Base-by-base conservation (phyloP, 2,113 vertebrate species). In the Brachypteracias leptosomus region DNA sequence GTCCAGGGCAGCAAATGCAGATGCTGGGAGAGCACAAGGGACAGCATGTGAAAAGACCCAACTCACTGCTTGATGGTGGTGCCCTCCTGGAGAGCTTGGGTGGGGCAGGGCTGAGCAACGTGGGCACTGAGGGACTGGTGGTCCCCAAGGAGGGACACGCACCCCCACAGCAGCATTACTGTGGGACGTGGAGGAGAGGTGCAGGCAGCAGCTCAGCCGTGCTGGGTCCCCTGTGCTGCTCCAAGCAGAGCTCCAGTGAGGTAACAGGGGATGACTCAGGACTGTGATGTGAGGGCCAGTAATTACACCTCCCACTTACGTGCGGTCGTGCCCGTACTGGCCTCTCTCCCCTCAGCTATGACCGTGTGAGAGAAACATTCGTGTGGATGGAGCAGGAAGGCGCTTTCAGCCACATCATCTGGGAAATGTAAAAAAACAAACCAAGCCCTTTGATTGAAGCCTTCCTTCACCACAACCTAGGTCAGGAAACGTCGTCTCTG, bases 251-350 rank as follows among this genome's bases (percentile, higher is more conserved):
- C 42, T 52, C 22, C 62, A 16, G 42, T 9, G 73, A 70, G 51
- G 62, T 42, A 76, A 10, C 35, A 24, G 0, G 4, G 55, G 21
- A 40, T 71, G 87, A 49, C 47, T 59, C 89, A 35, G 42, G 73
- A 16, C 4, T 21, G 26, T 54, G 46, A 3, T 0, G 19, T 40
- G 44, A 26, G 2, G 5, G 3, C 20, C n/a, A 6, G 51, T 44
- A 74, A 83, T 80, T 36, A 62, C 68, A 62, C 9, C 61, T 74
- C 73, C 40, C 42, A 12, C 9, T 2, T 16, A 5, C 0, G 0
- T 0, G 3, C 3, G 0, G 59, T 46, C 68, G 0, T 19, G 46
- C 33, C 77, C 19, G 3, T 2, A 71, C 2, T 0, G 15, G 55
- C 73, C 65, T 74, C 29, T 89, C 44, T 73, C 31, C 31, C 16